A percentile compares a stretch with the other conserved stretches of the same genome.
These are phyloP conservation scores for Vulpes lagopus DNA, from an alignment of 2,113 vertebrate species.

Conservation along the genomic window DNA sequence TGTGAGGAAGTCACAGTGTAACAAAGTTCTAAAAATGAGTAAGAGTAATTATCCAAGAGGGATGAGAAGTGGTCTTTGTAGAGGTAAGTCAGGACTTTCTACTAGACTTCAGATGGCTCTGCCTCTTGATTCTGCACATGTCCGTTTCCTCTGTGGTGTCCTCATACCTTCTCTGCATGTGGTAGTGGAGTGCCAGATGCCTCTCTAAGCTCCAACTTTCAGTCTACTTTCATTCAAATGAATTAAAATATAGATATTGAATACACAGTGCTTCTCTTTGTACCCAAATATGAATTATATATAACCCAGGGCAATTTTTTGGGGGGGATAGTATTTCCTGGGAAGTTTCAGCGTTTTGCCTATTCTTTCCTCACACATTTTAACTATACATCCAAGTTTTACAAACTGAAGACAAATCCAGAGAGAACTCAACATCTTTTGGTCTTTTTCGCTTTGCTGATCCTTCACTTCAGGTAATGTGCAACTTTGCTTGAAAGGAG, in stretches of 20 bases:
- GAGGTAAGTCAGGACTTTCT: background rate
- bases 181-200: background rate
- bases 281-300: no score
- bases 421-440: background rate
- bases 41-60: background rate
- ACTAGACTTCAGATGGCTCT: background rate
- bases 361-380: background rate
- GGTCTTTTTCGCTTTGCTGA: background rate
- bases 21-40: background rate
- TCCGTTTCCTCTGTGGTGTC: background rate
- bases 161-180: background rate
- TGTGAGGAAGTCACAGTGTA: background rate
- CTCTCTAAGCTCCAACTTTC: background rate
- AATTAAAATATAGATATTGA: no score
- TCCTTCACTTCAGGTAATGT: background rate
- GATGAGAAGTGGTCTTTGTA: background rate
- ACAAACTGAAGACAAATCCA: background rate
- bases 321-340: background rate
- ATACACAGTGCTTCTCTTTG: no score
- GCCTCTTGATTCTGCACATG: background rate
- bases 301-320: background rate
- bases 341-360: background rate
- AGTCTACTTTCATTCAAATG: background rate
- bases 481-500: background rate
- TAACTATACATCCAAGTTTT: background rate